Conservation (phyloP, 1,140 invertebrate genomes). For the Drosophila mauritiana region DNA sequence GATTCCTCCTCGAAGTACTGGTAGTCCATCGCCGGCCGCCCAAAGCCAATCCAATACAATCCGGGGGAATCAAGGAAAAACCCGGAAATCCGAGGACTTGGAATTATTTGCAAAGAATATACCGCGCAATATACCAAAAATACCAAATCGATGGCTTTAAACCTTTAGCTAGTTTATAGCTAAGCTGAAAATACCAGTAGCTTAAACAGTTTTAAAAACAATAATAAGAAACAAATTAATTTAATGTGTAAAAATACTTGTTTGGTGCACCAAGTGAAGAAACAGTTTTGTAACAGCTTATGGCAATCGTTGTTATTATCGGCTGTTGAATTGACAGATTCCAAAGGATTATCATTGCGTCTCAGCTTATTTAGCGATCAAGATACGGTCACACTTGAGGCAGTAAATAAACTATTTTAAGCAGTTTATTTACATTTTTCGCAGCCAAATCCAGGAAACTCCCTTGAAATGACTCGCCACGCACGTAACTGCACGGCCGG, state of each 20-base stretch:
- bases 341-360: too few relatives aligned
- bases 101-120: background rate
- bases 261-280: too few relatives aligned
- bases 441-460: too few relatives aligned
- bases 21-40: conserved; percentile 59
- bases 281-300: too few relatives aligned
- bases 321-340: too few relatives aligned
- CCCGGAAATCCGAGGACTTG: conserved; percentile 2
- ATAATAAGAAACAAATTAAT: too few relatives aligned
- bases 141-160: background rate
- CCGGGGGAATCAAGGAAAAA: conserved; percentile 11
- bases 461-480: conserved; percentile 93
- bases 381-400: conserved; percentile 4
- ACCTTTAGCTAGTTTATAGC: background rate
- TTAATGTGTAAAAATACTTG: too few relatives aligned
- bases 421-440: background rate
- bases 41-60: conserved; percentile 6
- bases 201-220: background rate
- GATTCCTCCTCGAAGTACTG: conserved; percentile 66
- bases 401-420: conserved; percentile 9
- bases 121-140: conserved; percentile 1
- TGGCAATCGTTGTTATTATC: too few relatives aligned
- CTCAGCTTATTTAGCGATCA: background rate
- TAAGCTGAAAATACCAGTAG: too few relatives aligned
- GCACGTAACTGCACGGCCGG: conserved; percentile 99